A percentile compares a stretch with the other conserved stretches of the same genome.
These are phyloP conservation scores for Choristoneura rosaceana DNA, from an alignment of 2,888 invertebrate genomes.

Conservation along the genomic window DNA sequence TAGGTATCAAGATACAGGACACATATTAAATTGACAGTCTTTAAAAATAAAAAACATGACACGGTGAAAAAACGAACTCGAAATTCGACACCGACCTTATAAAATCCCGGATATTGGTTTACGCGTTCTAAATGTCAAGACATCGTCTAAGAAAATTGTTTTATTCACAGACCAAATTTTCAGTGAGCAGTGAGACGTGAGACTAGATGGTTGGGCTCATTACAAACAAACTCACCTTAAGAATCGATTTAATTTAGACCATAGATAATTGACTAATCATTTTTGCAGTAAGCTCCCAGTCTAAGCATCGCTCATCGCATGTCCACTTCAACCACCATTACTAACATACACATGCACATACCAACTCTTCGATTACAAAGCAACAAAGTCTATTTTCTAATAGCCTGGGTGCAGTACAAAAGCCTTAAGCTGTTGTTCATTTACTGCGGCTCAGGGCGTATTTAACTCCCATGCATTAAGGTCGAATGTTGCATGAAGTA, in stretches of 20 bases:
- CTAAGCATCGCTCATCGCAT: slow-evolving; percentile 5
- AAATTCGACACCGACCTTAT: neutral
- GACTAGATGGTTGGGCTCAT: no score
- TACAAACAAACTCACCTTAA: no score
- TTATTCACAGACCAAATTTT: neutral
- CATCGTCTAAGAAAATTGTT: neutral
- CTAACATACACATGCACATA: neutral
- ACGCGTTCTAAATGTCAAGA: neutral
- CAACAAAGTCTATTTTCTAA: slow-evolving; percentile 5
- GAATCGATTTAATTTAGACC: neutral
- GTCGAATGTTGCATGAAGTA: slow-evolving; percentile 2
- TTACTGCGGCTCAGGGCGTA: neutral
- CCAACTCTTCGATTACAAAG: neutral
- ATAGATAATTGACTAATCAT: neutral
- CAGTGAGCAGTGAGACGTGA: no score
- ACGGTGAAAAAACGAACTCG: neutral
- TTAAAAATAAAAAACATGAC: neutral
- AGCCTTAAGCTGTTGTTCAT: neutral
- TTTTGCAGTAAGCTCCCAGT: neutral
- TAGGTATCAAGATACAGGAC: no score
- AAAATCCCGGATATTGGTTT: slow-evolving; percentile 1
- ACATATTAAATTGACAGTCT: neutral
- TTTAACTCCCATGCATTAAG: neutral
- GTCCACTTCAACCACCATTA: neutral
- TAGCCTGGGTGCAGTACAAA: neutral